Base-by-base conservation (phyloP, 2,888 invertebrate genomes). In the Sericinus montela region DNA sequence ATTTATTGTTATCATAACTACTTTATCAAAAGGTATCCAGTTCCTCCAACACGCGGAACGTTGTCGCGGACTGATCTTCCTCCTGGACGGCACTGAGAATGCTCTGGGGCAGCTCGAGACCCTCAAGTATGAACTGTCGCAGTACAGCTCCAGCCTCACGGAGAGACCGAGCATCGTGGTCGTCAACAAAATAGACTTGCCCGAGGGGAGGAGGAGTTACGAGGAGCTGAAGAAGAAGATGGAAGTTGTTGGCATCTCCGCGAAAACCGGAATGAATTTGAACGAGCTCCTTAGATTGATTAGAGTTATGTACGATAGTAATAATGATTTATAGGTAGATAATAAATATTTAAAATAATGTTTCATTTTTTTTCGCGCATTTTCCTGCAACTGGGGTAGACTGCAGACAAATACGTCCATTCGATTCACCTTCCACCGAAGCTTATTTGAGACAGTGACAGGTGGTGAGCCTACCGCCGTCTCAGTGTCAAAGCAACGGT, bases 1-100 rank as follows among this genome's bases (percentile, higher is more conserved):
- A n/a, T n/a, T n/a, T n/a, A n/a, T n/a, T n/a, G n/a, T n/a, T n/a
- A n/a, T n/a, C n/a, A n/a, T 23, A 6, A 23, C 23, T 6, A 6
- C 6, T 23, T 23, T 6, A 5, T 23, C 23, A 6, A 23, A 69
- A 86, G 98, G 98, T 0, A 93, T 97, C 53, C 93, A 94, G 52
- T 98, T 98, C 76, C 86, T 98, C 0, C 94, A 95, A 56, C 99
- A 99, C 76, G 94, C 95, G 0, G 97, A 98, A 72, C 90, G 99
- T 0, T 99, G 99, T 67, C 86, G 92, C 3, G 94, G 94, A 15
- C 89, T 99, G 0, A 75, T 98, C 4, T 97, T 93, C 69, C 91
- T 97, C 0, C 74, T 98, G 11, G 98, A 98, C 73, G 86, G 94
- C 0, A 92, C 95, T 0, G 73, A 90, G 0, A 85, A 93, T 3